phyloP scores from a whole-genome alignment of 2,113 vertebrate genomes.

The Bothrops jararaca region DNA sequence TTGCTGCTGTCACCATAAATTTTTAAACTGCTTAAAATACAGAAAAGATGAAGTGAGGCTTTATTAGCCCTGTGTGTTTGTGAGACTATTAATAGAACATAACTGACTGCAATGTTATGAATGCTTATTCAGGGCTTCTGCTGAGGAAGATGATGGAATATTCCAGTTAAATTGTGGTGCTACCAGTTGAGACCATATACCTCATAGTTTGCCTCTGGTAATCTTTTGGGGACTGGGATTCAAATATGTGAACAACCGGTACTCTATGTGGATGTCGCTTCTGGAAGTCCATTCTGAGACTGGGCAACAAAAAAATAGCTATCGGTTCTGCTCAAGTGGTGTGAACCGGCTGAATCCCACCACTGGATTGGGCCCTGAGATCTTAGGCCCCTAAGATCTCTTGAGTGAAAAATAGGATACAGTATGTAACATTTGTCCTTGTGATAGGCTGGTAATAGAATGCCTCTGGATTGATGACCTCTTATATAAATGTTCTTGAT shows the following conservation, averaged over 20 bases:
- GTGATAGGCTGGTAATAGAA: background rate
- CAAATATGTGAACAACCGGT: too few relatives aligned
- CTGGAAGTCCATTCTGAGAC: too few relatives aligned
- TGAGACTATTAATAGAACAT: background rate
- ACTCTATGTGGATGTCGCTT: too few relatives aligned
- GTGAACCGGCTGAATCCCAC: too few relatives aligned
- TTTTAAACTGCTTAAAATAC: constrained; percentile 25
- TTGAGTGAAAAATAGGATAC: background rate
- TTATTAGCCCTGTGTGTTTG: background rate
- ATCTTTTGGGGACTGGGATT: background rate
- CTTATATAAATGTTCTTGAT: background rate
- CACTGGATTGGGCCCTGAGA: background rate
- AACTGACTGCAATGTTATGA: background rate
- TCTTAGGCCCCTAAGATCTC: background rate
- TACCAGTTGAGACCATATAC: background rate
- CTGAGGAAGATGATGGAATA: background rate
- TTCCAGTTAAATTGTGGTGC: background rate
- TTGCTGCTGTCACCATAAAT: constrained; percentile 9
- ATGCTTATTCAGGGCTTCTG: background rate
- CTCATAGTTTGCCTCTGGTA: background rate
- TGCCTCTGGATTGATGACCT: background rate
- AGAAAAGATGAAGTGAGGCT: constrained; percentile 8
- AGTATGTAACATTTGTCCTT: background rate
- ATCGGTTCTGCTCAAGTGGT: too few relatives aligned
- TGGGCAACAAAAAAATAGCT: too few relatives aligned